Conservation (phyloP, 2,888 invertebrate genomes). For the Cyaniris semiargus region DNA sequence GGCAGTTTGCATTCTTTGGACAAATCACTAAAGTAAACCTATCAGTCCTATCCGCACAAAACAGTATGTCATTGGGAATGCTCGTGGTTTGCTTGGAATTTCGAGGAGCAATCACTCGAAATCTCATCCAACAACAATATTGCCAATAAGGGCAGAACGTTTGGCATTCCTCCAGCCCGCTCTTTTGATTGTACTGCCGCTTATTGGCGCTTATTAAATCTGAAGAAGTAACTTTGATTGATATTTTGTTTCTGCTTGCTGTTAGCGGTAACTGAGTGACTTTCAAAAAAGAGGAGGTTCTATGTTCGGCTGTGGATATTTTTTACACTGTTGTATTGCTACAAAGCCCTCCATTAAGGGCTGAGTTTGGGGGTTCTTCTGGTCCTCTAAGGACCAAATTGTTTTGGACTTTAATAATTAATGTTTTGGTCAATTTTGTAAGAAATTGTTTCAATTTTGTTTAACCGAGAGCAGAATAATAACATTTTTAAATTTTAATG, state of each 20-base stretch:
- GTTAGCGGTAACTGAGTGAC: background rate
- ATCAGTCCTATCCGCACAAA: too few species aligned
- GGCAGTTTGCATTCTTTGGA: too few species aligned
- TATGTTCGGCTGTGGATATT: too few species aligned
- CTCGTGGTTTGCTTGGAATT: background rate
- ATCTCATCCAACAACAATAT: slow-evolving; percentile 9
- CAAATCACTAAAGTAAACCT: too few species aligned
- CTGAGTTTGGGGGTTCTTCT: too few species aligned
- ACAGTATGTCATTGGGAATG: background rate
- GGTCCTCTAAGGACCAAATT: background rate
- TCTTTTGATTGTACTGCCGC: background rate
- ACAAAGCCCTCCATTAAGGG: too few species aligned
- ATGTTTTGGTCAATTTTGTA: too few species aligned
- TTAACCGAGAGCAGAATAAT: background rate
- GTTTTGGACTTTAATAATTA: background rate
- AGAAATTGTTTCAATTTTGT: too few species aligned
- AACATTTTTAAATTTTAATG: background rate
- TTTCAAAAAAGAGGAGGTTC: too few species aligned
- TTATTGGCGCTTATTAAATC: background rate
- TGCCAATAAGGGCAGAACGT: background rate
- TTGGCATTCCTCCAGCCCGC: background rate
- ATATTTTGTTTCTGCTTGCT: background rate
- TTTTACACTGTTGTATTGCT: too few species aligned
- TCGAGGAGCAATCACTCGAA: background rate
- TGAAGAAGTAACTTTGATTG: background rate